Evolutionary conservation across 2,113 vertebrate species (phyloP), one percentile per base, ranked within the genome.

Genomic region (Atherinomorus stipes): DNA sequence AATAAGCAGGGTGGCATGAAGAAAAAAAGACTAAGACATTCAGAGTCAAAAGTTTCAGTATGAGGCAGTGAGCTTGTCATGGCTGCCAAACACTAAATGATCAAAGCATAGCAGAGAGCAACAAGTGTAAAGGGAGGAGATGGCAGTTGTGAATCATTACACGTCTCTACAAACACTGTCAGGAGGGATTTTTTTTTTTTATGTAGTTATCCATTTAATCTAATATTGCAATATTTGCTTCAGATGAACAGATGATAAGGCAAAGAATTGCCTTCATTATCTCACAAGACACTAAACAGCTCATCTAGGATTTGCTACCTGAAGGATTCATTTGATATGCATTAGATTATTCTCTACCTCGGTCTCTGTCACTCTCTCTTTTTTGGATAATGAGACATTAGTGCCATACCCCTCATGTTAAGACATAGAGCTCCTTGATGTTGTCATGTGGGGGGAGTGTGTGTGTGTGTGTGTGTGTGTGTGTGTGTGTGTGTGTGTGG

Each of bases 101-200:
- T 87, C 76, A 75, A 84, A 90, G 78, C 81, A 45, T 23, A 42
- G 63, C 70, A 58, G 66, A 64, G 59, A 76, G 71, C 70, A 82
- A 81, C 62, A 84, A 72, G 81, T 73, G 71, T 72, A 44, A 40
- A 77, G 42, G 51, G 71, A 74, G 42, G 57, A 10, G 22, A 52
- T 25, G 64, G 58, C 49, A 53, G 68, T 34, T 51, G 57, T 83
- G 65, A 81, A 78, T 78, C 71, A 74, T 64, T n/a, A 47, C 77
- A 57, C 25, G 1, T 84, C 68, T 76, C 73, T 73, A 38, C 28
- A 70, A 52, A 81, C 58, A 64, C 58, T 51, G 51, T 81, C 80
- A 76, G 73, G 62, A 16, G 56, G 57, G 71, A 31, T 77, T 71
- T 85, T 85, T 64, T 63, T 83, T 73, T 64, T 63, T 81, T 71